Percentiles rank a stretch among this genome's conserved stretches.
Evolutionary conservation across 2,888 invertebrate genomes (phyloP).

Genomic region (Drosophila prolongata): DNA sequence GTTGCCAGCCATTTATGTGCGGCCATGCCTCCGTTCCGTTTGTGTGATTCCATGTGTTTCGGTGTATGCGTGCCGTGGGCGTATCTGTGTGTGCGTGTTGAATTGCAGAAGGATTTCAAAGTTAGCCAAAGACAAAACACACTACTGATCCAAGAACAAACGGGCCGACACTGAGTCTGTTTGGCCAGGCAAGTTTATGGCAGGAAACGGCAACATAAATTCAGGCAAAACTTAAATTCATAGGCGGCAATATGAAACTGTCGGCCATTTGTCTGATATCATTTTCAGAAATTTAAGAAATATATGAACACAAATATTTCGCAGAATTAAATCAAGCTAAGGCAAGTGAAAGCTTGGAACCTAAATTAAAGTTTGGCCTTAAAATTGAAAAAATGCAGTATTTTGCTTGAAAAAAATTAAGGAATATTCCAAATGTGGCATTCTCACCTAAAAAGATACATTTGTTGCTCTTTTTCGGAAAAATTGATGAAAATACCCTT

Average conservation of each 20-base stretch:
- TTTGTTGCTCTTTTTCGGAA: too few relatives aligned
- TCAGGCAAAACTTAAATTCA: slow-evolving; percentile 27
- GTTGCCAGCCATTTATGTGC: slow-evolving; percentile 51
- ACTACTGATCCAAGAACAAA: slow-evolving; percentile 34
- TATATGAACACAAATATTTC: slow-evolving; percentile 1
- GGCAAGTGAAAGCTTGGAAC: not conserved
- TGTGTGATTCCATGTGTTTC: slow-evolving; percentile 8
- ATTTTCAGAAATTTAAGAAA: slow-evolving; percentile 13
- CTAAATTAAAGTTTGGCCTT: not conserved
- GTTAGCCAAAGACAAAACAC: slow-evolving; percentile 39
- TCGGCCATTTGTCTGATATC: slow-evolving; percentile 9
- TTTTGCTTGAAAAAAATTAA: too few relatives aligned
- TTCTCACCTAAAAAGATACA: too few relatives aligned
- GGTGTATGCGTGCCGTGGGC: slow-evolving; percentile 3
- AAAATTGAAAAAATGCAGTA: not conserved
- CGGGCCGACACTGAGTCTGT: slow-evolving; percentile 26
- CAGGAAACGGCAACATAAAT: slow-evolving; percentile 39
- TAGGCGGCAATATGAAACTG: slow-evolving; percentile 6
- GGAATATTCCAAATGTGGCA: too few relatives aligned
- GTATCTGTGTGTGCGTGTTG: slow-evolving; percentile 10
- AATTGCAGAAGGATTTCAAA: slow-evolving; percentile 37
- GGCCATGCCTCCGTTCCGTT: slow-evolving; percentile 9
- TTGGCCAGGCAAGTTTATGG: slow-evolving; percentile 39
- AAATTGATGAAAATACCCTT: too few relatives aligned
- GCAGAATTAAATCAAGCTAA: not conserved